A percentile compares a stretch with the other conserved stretches of the same genome.
Conservation (phyloP, 2,797 vertebrate species). For the Thamnophis elegans region DNA sequence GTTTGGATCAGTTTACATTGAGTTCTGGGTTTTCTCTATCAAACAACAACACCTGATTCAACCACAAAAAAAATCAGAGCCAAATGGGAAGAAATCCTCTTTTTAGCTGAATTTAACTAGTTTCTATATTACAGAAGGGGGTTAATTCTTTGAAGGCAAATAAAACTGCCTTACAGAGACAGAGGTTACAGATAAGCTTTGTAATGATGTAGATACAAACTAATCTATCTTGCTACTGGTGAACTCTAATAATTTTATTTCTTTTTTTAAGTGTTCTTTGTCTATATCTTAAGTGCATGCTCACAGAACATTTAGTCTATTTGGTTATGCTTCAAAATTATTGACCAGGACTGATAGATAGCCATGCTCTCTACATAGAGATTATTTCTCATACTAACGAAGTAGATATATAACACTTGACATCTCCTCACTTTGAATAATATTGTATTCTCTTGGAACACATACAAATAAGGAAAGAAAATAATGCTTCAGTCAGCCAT, state of each 20-base stretch:
- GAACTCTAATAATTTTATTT: neutral
- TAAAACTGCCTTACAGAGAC: neutral
- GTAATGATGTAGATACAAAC: neutral
- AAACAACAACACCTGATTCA: neutral
- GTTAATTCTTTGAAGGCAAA: neutral
- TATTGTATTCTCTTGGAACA: slow-evolving; percentile 11
- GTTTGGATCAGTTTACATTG: too few species aligned
- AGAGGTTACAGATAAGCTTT: neutral
- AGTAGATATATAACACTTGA: slow-evolving; percentile 11
- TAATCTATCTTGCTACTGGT: neutral
- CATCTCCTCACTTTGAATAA: slow-evolving; percentile 19
- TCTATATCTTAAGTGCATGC: neutral
- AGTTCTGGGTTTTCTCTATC: neutral
- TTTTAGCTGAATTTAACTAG: neutral
- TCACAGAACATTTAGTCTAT: neutral
- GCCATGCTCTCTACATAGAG: neutral
- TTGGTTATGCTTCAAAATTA: neutral
- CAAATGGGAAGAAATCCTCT: neutral
- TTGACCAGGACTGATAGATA: neutral
- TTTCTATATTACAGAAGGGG: neutral
- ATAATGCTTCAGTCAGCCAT: slow-evolving; percentile 10
- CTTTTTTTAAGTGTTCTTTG: neutral
- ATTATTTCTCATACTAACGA: slow-evolving; percentile 5
- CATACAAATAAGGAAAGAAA: slow-evolving; percentile 14
- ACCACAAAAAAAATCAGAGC: neutral